These are phyloP conservation scores for Regulus satrapa DNA, from an alignment of 2,113 vertebrate genomes.

Conservation along the genomic window DNA sequence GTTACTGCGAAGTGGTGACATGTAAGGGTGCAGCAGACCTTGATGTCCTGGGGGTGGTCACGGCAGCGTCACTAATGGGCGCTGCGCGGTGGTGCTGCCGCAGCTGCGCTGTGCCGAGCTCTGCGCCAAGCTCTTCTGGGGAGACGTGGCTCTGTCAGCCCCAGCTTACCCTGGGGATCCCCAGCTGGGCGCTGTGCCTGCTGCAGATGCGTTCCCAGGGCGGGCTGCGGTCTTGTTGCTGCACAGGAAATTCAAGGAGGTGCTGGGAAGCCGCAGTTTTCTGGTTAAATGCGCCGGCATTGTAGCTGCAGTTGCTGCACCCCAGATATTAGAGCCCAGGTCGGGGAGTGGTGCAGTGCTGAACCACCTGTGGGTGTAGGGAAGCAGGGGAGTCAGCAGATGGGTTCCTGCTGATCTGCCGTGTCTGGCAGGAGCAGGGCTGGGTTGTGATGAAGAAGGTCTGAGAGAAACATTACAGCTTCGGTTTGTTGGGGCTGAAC, in stretches of 20 bases:
- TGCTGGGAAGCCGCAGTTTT: neutral
- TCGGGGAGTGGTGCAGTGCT: accelerated
- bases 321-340: neutral
- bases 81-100: neutral
- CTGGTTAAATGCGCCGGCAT: accelerated
- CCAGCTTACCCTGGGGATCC: neutral
- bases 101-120: neutral
- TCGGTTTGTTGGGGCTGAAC: neutral
- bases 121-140: accelerated
- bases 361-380: neutral
- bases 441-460: neutral
- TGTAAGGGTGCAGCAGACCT: neutral
- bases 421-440: neutral
- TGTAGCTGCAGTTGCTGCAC: neutral
- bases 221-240: neutral
- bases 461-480: neutral
- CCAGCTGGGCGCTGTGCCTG: neutral
- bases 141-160: neutral
- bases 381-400: neutral
- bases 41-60: neutral
- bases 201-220: accelerated
- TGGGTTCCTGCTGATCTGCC: neutral
- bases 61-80: neutral
- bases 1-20: neutral
- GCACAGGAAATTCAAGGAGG: neutral